Evolutionary conservation across 2,888 invertebrate species (phyloP).

Genomic region (Campopleginae sp.): DNA sequence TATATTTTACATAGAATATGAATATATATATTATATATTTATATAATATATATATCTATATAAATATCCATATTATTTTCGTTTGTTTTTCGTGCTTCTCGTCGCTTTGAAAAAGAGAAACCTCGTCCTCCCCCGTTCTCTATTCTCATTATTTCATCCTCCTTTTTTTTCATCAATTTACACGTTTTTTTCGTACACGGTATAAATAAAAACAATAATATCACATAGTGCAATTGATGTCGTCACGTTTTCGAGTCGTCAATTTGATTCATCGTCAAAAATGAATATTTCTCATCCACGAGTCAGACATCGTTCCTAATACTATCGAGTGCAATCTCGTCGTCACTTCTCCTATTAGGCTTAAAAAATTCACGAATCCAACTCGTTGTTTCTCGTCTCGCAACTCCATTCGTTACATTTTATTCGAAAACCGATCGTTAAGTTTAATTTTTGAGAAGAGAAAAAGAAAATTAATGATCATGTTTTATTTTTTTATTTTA

Average conservation of each 20-base stretch:
- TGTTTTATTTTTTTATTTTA: neutral
- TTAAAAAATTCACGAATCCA: slow-evolving; percentile 74
- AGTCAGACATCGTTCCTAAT: slow-evolving; percentile 27
- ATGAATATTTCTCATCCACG: neutral
- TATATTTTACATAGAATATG: slow-evolving; percentile 25
- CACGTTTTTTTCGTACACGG: slow-evolving; percentile 27
- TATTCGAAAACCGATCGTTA: neutral
- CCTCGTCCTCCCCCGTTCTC: slow-evolving; percentile 14
- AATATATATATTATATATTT: slow-evolving; percentile 31
- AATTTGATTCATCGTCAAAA: slow-evolving; percentile 5
- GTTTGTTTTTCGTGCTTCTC: slow-evolving; percentile 59
- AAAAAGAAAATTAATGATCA: slow-evolving; percentile 30
- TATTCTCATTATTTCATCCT: slow-evolving; percentile 38
- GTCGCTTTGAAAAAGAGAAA: slow-evolving; percentile 47
- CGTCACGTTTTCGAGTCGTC: slow-evolving; percentile 43
- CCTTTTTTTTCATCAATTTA: slow-evolving; percentile 23
- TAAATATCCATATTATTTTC: slow-evolving; percentile 27
- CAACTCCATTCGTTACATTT: slow-evolving; percentile 9
- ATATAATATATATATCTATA: slow-evolving; percentile 35
- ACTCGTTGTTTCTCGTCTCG: slow-evolving; percentile 69
- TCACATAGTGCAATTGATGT: slow-evolving; percentile 50
- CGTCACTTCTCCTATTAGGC: slow-evolving; percentile 63
- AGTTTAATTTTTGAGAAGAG: slow-evolving; percentile 25
- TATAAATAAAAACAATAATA: slow-evolving; percentile 42
- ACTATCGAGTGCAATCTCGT: slow-evolving; percentile 50